These are phyloP conservation scores for Lacerta viridis DNA, from an alignment of 2,797 vertebrate species.

Conservation along the genomic window DNA sequence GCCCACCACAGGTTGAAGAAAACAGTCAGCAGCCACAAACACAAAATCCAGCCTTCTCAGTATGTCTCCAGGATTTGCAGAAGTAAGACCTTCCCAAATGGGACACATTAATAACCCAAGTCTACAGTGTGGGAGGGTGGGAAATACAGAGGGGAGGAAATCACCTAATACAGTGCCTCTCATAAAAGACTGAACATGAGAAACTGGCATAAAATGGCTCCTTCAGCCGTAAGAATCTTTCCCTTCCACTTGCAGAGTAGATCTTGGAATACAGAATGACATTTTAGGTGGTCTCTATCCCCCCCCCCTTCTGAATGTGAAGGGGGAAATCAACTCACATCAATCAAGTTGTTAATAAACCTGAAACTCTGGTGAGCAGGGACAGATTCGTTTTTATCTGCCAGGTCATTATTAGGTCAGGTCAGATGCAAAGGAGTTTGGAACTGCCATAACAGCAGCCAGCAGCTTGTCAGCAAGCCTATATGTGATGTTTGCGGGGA, in stretches of 20 bases:
- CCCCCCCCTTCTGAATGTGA: neutral
- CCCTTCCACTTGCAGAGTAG: constrained; percentile 5
- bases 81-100: neutral
- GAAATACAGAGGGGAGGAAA: neutral
- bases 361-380: constrained; percentile 13
- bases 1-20: neutral
- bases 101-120: neutral
- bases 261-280: constrained; percentile 38
- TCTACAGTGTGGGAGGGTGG: neutral
- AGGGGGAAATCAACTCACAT: neutral
- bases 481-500: neutral
- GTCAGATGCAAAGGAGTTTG: neutral
- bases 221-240: constrained; percentile 22
- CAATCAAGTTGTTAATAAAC: constrained; percentile 29
- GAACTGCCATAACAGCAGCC: constrained; percentile 11
- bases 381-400: neutral
- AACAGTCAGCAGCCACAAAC: neutral
- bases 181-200: neutral
- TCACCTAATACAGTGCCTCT: neutral
- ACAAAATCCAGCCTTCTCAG: neutral
- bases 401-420: neutral
- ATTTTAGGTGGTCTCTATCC: neutral
- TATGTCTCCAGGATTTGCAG: neutral
- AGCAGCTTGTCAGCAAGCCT: constrained; percentile 12
- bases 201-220: neutral